These are phyloP conservation scores for Hydrotaea cyrtoneurina DNA, from an alignment of 2,888 invertebrate genomes.

Conservation along the genomic window DNA sequence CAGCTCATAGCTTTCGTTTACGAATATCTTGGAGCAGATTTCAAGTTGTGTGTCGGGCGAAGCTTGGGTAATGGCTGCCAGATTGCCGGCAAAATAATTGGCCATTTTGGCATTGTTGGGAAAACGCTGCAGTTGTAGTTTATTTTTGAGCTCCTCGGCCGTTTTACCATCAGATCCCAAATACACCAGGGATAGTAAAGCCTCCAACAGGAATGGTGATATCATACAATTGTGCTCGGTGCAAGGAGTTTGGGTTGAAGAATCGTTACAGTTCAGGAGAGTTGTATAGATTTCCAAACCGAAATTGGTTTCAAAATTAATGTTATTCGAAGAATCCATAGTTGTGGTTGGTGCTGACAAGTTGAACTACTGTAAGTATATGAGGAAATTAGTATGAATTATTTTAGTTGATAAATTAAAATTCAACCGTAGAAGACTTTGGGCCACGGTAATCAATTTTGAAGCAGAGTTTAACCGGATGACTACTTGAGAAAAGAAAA, in stretches of 20 bases:
- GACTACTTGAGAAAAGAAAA: too few species aligned
- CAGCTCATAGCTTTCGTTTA: conserved; percentile 65
- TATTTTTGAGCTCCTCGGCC: conserved; percentile 74
- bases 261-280: conserved; percentile 49
- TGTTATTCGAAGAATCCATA: conserved; percentile 56
- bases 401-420: not conserved
- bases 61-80: conserved; percentile 70
- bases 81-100: conserved; percentile 73
- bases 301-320: conserved; percentile 61
- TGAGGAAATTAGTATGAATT: not conserved
- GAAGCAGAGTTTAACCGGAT: too few species aligned
- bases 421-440: too few species aligned
- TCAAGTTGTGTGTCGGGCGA: conserved; percentile 82
- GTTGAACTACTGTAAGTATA: not conserved
- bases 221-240: conserved; percentile 74
- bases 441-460: too few species aligned
- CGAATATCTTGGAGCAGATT: conserved; percentile 81
- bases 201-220: conserved; percentile 84
- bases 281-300: conserved; percentile 70
- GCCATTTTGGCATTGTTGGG: conserved; percentile 76
- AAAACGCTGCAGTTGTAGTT: conserved; percentile 72
- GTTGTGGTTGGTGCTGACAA: not conserved
- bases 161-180: conserved; percentile 85
- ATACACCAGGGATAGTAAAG: conserved; percentile 86
- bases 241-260: conserved; percentile 16